Percentiles rank a stretch among this genome's conserved stretches.
Conservation (phyloP, 1,140 invertebrate species). For the Hycleus phaleratus region DNA sequence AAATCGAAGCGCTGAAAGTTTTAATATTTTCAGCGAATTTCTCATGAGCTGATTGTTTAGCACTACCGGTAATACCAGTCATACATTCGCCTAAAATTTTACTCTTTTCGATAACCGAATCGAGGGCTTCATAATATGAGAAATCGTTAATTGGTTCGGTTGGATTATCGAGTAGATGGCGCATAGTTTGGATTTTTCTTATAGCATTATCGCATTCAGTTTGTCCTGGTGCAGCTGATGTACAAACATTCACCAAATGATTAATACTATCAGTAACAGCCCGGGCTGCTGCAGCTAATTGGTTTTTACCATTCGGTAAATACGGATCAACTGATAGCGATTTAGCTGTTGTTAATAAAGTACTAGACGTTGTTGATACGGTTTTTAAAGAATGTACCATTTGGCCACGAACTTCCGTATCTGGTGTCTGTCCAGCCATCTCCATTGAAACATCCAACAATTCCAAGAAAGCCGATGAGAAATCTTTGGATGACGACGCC, state of each 20-base stretch:
- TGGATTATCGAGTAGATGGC: slow-evolving; percentile 76
- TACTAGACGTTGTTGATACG: slow-evolving; percentile 81
- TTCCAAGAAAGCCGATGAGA: slow-evolving; percentile 71
- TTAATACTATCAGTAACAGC: slow-evolving; percentile 91
- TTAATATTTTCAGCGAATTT: slow-evolving; percentile 81
- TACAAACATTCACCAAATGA: slow-evolving; percentile 76
- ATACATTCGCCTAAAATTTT: slow-evolving; percentile 83
- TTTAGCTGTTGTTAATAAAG: slow-evolving; percentile 80
- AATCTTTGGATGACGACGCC: slow-evolving; percentile 64
- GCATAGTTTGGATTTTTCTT: slow-evolving; percentile 82
- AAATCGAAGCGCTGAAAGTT: slow-evolving; percentile 78
- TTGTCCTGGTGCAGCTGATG: slow-evolving; percentile 77
- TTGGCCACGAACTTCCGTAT: slow-evolving; percentile 59
- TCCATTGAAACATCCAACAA: slow-evolving; percentile 71
- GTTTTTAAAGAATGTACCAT: slow-evolving; percentile 83
- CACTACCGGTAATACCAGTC: slow-evolving; percentile 88
- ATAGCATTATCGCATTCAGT: slow-evolving; percentile 96
- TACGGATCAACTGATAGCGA: slow-evolving; percentile 81
- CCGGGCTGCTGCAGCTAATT: slow-evolving; percentile 75
- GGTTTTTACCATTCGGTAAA: slow-evolving; percentile 85
- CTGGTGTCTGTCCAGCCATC: slow-evolving; percentile 71
- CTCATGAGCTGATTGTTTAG: slow-evolving; percentile 80
- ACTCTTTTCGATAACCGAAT: slow-evolving; percentile 89
- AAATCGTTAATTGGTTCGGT: slow-evolving; percentile 80
- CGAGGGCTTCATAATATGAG: slow-evolving; percentile 91